phyloP scores from a whole-genome alignment of 92 coral and sea anemone genomes.

The Montipora capitata region DNA sequence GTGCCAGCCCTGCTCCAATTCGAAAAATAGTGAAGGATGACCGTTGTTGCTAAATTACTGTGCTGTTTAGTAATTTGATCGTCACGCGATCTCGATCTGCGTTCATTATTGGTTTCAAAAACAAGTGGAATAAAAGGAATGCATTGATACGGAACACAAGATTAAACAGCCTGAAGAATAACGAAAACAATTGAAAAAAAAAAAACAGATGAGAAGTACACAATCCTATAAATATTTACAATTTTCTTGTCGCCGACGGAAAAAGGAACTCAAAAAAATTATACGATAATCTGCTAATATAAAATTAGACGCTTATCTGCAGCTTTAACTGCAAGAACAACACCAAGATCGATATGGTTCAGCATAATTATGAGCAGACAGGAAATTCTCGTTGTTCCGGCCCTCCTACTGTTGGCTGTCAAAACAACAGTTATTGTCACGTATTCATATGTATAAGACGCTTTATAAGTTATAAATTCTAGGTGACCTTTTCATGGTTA shows the following conservation, averaged over 20 bases:
- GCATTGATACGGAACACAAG: too few relatives aligned
- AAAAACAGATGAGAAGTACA: background rate
- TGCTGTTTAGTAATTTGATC: too few relatives aligned
- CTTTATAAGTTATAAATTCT: too few relatives aligned
- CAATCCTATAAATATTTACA: background rate
- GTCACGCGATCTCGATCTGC: too few relatives aligned
- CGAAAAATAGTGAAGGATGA: too few relatives aligned
- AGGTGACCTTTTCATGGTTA: too few relatives aligned
- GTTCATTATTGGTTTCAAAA: too few relatives aligned
- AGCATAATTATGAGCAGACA: background rate
- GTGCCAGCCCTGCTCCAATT: too few relatives aligned
- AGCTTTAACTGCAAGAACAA: slow-evolving; percentile 9
- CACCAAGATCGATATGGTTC: background rate
- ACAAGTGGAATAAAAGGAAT: too few relatives aligned
- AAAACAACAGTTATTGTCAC: background rate
- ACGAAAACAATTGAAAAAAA: background rate
- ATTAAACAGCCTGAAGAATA: too few relatives aligned
- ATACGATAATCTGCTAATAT: background rate
- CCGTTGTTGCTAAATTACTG: too few relatives aligned
- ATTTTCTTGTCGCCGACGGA: slow-evolving; percentile 4
- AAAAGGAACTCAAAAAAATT: slow-evolving; percentile 10
- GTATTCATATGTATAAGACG: background rate
- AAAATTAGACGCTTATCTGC: too few relatives aligned
- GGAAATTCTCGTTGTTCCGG: slow-evolving; percentile 39
- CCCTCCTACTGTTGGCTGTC: background rate